These are phyloP conservation scores for Myodes glareolus DNA, from an alignment of 2,113 vertebrate species.

Conservation along the genomic window DNA sequence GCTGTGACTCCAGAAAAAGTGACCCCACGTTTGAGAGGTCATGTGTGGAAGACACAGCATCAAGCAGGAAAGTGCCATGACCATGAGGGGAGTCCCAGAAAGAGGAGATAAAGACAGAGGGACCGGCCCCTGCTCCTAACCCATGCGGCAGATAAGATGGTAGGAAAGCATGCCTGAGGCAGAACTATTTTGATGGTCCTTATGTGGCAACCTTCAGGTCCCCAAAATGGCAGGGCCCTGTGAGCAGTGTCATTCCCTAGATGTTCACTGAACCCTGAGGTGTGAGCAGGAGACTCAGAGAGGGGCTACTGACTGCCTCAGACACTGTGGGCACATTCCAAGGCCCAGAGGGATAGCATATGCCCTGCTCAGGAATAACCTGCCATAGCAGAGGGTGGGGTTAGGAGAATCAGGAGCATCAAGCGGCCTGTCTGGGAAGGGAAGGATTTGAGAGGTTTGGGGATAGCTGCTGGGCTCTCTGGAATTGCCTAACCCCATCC, in stretches of 20 bases:
- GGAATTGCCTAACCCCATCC: too few species aligned
- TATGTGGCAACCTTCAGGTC: too few species aligned
- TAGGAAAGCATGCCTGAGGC: not conserved
- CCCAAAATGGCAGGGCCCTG: not conserved
- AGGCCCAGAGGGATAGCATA: not conserved
- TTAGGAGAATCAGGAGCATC: not conserved
- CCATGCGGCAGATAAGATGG: not conserved
- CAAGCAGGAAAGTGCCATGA: not conserved
- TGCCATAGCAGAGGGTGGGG: not conserved
- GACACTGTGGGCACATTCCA: too few species aligned
- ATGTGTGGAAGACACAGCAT: not conserved
- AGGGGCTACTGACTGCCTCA: not conserved
- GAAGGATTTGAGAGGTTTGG: not conserved
- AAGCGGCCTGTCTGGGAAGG: not conserved
- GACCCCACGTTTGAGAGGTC: not conserved
- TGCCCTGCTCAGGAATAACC: not conserved
- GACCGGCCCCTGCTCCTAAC: too few species aligned
- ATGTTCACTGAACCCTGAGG: not conserved
- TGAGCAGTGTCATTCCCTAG: not conserved
- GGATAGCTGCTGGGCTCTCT: not conserved
- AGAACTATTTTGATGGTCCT: not conserved
- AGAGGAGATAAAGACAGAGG: not conserved
- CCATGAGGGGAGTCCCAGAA: too few species aligned
- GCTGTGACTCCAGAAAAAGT: rapidly evolving
- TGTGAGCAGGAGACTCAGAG: not conserved